Conservation (phyloP, 2,888 invertebrate species). For the Troglohyphantes excavatus region DNA sequence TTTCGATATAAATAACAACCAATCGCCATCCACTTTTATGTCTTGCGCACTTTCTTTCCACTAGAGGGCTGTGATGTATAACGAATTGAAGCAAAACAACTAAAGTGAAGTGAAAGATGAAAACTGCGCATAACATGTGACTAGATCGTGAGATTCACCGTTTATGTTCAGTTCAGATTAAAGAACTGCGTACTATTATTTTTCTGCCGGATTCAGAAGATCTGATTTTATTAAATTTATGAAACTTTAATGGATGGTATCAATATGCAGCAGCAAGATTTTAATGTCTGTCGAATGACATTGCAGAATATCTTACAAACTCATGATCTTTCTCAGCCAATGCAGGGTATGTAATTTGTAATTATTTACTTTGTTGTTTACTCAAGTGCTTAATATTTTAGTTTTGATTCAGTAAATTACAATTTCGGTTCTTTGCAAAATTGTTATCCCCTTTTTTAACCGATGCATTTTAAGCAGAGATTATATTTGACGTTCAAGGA, state of each 20-base stretch:
- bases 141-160: conserved; percentile 1
- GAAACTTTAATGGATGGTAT: conserved; percentile 33
- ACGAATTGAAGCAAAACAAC: not conserved
- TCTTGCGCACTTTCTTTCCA: not conserved
- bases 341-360: conserved; percentile 40
- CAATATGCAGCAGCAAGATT: conserved; percentile 63
- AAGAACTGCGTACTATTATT: conserved; percentile 37
- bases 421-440: not conserved
- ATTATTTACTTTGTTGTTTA: conserved; percentile 10
- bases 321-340: conserved; percentile 52
- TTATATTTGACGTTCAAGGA: conserved; percentile 49
- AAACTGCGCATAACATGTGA: conserved; percentile 60
- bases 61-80: conserved; percentile 19
- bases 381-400: not conserved
- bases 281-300: conserved; percentile 44
- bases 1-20: too few species aligned
- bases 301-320: conserved; percentile 49
- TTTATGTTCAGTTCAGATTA: not conserved
- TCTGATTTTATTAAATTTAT: conserved; percentile 9
- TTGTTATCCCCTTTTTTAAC: not conserved
- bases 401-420: not conserved
- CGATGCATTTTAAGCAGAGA: not conserved
- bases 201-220: not conserved
- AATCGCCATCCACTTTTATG: too few species aligned
- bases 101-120: conserved; percentile 16